Conservation (phyloP, 2,888 invertebrate genomes). For the Halictus quadricinctus region DNA sequence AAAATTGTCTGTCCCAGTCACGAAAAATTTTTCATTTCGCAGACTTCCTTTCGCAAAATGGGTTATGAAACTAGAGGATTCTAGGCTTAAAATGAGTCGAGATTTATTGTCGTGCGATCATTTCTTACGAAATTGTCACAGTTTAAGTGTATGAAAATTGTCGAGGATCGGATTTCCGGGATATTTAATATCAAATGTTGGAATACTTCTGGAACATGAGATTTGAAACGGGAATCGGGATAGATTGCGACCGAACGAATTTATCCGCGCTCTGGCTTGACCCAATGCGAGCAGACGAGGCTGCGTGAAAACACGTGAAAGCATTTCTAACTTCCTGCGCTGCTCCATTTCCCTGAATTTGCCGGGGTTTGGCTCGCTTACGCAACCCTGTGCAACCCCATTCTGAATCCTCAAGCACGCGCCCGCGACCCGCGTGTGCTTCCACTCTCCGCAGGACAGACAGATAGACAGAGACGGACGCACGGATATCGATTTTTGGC, state of each 20-base stretch:
- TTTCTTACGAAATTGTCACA: no score
- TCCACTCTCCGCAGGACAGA: neutral
- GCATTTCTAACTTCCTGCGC: neutral
- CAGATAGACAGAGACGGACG: neutral
- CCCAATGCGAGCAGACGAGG: slow-evolving; percentile 2
- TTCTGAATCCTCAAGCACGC: slow-evolving; percentile 38
- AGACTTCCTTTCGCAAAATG: no score
- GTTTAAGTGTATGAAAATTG: no score
- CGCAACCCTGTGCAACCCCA: slow-evolving; percentile 52
- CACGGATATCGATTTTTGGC: slow-evolving; percentile 45
- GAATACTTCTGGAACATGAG: no score
- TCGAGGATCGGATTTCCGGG: neutral
- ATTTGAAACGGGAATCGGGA: no score
- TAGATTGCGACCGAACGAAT: neutral
- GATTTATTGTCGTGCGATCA: no score
- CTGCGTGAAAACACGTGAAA: slow-evolving; percentile 14
- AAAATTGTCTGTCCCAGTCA: no score
- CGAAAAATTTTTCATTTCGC: no score
- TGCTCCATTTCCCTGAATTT: slow-evolving; percentile 29
- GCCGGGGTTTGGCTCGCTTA: slow-evolving; percentile 24
- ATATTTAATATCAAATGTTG: no score
- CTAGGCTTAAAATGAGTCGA: no score
- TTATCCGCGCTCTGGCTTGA: neutral
- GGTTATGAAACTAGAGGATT: no score
- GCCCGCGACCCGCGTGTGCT: slow-evolving; percentile 11